Evolutionary conservation across 2,113 vertebrate species (phyloP), one percentile per base, ranked within the genome.

Genomic region (Collichthys lucidus): DNA sequence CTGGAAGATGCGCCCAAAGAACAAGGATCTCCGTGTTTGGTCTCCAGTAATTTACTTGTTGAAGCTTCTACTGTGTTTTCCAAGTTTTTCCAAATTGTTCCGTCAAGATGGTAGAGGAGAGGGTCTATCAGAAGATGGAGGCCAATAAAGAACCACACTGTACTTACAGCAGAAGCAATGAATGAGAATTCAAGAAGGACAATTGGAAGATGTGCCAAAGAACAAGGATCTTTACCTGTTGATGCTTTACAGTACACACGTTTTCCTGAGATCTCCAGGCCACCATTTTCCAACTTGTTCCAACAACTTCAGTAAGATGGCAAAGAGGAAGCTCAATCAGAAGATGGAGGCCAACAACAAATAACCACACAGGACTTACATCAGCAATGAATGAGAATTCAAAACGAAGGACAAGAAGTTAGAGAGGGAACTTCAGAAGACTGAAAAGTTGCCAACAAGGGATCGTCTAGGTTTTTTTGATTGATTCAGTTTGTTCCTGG

Each of bases 341-440:
- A 99, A 99, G 92, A 99, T 99, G 98, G 98, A 99, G 94, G 96
- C 98, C 22, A 99, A 96, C 22, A 99, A 96, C 92, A 98, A 99
- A 90, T 86, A 99, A 99, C 87, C 97, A 97, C 8, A 96, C 98
- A 73, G 98, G 98, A 12, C 95, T 98, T 49, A 96, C 97, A 94
- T 97, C 98, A 20, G 98, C 98, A 2, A 98, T 99, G 85, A 96
- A 96, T 83, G 98, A 99, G 82, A 97, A 98, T 98, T 99, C 94
- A 95, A 98, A 90, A 97, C 99, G 93, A 98, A 98, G 96, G 98
- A 99, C 91, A 99, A 99, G 95, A 98, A 99, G 62, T 82, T 97
- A 35, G 98, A 99, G 91, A 98, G 96, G 95, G 79, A 42, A 70
- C 79, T 49, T 83, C 95, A 40, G 97, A 97, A 81, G 95, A 96